A percentile compares a stretch with the other conserved stretches of the same genome.
Conservation (phyloP, 2,888 invertebrate species). For the Habroteleia sp. region DNA sequence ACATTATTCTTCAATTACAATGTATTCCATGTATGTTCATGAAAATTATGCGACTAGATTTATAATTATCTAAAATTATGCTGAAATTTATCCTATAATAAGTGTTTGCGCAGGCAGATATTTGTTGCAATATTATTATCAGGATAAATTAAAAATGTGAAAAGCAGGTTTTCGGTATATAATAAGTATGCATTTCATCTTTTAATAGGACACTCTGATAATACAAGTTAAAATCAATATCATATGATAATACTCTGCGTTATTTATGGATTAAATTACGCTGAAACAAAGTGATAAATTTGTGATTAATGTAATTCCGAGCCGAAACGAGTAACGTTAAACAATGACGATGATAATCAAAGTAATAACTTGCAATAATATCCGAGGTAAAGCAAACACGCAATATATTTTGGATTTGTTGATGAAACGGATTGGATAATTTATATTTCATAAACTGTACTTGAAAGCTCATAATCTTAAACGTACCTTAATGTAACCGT, state of each 20-base stretch:
- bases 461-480: slow-evolving; percentile 60
- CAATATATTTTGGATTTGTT: slow-evolving; percentile 45
- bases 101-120: slow-evolving; percentile 32
- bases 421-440: slow-evolving; percentile 42
- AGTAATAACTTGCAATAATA: slow-evolving; percentile 32
- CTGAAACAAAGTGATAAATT: slow-evolving; percentile 35
- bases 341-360: slow-evolving; percentile 40
- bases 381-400: slow-evolving; percentile 24
- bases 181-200: slow-evolving; percentile 9
- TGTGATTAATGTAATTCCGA: slow-evolving; percentile 13
- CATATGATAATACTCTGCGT: slow-evolving; percentile 8
- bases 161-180: slow-evolving; percentile 1
- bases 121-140: slow-evolving; percentile 16
- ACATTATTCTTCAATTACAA: slow-evolving; percentile 32
- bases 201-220: slow-evolving; percentile 25
- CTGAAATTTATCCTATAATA: slow-evolving; percentile 32
- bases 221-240: slow-evolving; percentile 33
- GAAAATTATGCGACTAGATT: slow-evolving; percentile 47
- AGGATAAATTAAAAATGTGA: neutral
- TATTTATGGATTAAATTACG: slow-evolving; percentile 29
- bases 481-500: slow-evolving; percentile 57
- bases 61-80: slow-evolving; percentile 42
- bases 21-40: slow-evolving; percentile 21
- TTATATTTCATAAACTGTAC: slow-evolving; percentile 54
- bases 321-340: slow-evolving; percentile 11